phyloP scores from a whole-genome alignment of 1,140 invertebrate species.

The Cephus cinctus region DNA sequence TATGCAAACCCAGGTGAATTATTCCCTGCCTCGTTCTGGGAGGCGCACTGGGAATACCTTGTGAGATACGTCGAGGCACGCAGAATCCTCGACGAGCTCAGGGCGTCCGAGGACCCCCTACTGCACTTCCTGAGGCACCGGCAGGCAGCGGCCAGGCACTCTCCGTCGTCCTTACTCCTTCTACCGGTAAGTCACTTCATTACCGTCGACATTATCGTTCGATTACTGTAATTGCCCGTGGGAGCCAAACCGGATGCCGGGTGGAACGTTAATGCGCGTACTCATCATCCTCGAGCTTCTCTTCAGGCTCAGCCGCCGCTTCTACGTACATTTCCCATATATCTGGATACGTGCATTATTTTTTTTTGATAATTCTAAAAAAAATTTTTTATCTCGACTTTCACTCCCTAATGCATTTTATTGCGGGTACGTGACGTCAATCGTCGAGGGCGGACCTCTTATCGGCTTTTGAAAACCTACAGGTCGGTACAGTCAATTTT shows the following conservation, averaged over 20 bases:
- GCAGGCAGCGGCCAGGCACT: slow-evolving; percentile 50
- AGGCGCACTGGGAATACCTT: slow-evolving; percentile 52
- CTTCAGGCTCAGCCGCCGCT: too few species aligned
- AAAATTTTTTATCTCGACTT: too few species aligned
- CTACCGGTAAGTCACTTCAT: slow-evolving; percentile 46
- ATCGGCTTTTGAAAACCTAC: too few species aligned
- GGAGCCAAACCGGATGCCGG: too few species aligned
- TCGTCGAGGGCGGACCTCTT: too few species aligned
- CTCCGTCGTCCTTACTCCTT: slow-evolving; percentile 48
- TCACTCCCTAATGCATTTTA: too few species aligned
- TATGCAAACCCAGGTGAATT: slow-evolving; percentile 53
- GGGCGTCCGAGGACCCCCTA: slow-evolving; percentile 44
- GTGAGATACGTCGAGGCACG: slow-evolving; percentile 47
- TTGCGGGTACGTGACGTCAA: too few species aligned
- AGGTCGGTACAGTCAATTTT: too few species aligned
- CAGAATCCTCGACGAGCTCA: slow-evolving; percentile 48
- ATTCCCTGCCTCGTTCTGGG: slow-evolving; percentile 51
- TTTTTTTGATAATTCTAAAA: too few species aligned
- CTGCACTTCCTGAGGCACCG: slow-evolving; percentile 46
- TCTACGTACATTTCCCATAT: too few species aligned
- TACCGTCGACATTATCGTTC: background rate
- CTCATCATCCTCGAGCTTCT: background rate
- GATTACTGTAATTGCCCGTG: background rate
- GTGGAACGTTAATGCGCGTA: background rate
- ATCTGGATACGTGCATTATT: too few species aligned